phyloP scores from a whole-genome alignment of 2,888 invertebrate genomes.

The Ferrisia virgata region DNA sequence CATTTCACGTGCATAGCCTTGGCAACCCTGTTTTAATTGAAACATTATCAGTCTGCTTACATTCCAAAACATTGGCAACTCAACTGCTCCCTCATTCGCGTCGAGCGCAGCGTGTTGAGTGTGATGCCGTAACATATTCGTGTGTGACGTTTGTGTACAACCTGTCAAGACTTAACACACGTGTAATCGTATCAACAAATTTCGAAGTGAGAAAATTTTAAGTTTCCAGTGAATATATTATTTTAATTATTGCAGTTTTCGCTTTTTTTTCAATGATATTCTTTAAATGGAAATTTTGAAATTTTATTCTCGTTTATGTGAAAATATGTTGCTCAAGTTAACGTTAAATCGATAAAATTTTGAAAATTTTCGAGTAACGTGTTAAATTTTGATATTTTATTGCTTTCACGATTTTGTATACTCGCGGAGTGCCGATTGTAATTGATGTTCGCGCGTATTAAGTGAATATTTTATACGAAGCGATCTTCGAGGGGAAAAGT shows the following conservation, averaged over 20 bases:
- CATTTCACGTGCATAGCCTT: neutral
- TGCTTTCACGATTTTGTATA: neutral
- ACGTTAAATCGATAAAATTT: neutral
- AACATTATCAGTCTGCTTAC: neutral
- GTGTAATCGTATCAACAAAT: neutral
- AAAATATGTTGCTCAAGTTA: neutral
- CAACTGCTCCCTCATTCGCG: neutral
- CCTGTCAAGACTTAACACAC: slow-evolving; percentile 15
- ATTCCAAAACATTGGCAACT: slow-evolving; percentile 7
- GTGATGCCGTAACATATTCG: slow-evolving; percentile 14
- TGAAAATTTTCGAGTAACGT: neutral
- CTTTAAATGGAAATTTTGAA: neutral
- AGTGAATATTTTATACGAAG: neutral
- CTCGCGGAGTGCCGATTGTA: neutral
- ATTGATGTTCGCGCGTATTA: neutral
- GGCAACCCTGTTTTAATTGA: neutral
- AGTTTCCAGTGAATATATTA: neutral
- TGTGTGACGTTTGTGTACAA: slow-evolving; percentile 16
- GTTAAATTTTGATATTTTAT: neutral
- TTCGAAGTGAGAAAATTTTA: neutral
- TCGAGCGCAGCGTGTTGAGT: slow-evolving; percentile 5
- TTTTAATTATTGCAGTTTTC: neutral
- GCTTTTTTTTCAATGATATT: neutral
- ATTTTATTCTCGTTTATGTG: neutral
- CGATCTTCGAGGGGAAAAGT: neutral